Base-by-base conservation (phyloP, 2,888 invertebrate species). In the Microctonus aethiopoides region DNA sequence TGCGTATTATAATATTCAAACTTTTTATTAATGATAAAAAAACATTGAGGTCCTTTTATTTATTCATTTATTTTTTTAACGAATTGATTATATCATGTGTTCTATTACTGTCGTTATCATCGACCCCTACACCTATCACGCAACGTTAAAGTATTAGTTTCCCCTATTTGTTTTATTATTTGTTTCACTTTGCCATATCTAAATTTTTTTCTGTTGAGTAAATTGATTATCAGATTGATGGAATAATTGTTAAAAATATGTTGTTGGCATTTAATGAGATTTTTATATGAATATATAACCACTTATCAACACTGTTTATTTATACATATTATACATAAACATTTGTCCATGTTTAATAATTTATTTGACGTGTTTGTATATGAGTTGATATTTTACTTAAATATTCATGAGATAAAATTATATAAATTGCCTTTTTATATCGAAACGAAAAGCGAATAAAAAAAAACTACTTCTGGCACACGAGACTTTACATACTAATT, bases 401-500 rank as follows among this genome's bases (percentile, higher is more conserved):
- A 46, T 46, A 46, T 46, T 46, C 46, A 46, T 46, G 46, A 20
- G 61, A 46, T 62, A 62, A 68, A 68, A 62, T 68, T 64, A 13
- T 57, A 56, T 71, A 76, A 74, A 75, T 73, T 74, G 72, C 68
- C 67, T 76, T 72, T 78, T 76, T 73, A 71, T 59, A 56, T 56
- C 24, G 26, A 24, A 26, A 51, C 24, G 36, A 67, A 67, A 68
- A 4, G 39, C 1, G 13, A n/a, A 41, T 41, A 41, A 41, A n/a
- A 41, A 41, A n/a, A 13, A 29, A 29, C 29, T n/a, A n/a, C 29
- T 29, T 29, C 56, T 16, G 26, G 63, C 68, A 71, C 73, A 74
- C 68, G 69, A 69, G 73, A 74, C 77, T 81, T 80, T 80, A 79
- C 80, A 79, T 80, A 80, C 79, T 80, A 81, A 80, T 80, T 78